Evolutionary conservation across 2,797 vertebrate genomes (phyloP), one percentile per base, ranked within the genome.

Genomic region (Phrynocephalus forsythii): DNA sequence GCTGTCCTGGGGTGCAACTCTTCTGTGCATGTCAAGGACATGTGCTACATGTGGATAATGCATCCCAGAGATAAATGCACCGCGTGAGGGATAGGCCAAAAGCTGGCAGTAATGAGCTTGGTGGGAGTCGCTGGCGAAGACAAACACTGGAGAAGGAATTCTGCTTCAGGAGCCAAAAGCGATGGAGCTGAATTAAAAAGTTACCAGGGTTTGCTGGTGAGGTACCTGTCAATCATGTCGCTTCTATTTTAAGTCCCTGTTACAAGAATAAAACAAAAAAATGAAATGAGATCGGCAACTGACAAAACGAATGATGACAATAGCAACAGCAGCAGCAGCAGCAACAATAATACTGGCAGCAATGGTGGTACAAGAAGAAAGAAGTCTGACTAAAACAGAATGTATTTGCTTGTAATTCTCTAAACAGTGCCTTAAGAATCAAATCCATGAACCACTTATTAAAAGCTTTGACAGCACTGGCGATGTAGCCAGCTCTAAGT

Each of bases 11-110:
- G 94, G 95, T 96, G 97, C 96, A 94, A 92, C 97, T 97, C 97
- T 97, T 97, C 97, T 97, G 95, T 97, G 97, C 97, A 96, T 97
- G 97, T 98, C 98, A 98, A 97, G 97, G 98, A 98, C 98, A 98
- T 98, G 97, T 98, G 97, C 97, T 98, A 98, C 98, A 98, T 98
- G 98, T 98, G 98, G 98, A 98, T 97, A 96, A 96, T 95, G 96
- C 97, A 94, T 95, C 95, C 93, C 87, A n/a, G 95, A 96, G 95
- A 95, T 97, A 96, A 97, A 96, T 97, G 96, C 95, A 88, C 94
- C 72, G 95, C 95, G 95, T 92, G 93, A 94, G 95, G 94, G 94
- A 95, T 95, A 96, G 96, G 94, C 94, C 68, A 86, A 91, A 93
- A 90, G 33, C 96, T 95, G 95, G 96, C 96, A 96, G 95, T 96